Evolutionary conservation across 2,888 invertebrate genomes (phyloP), one percentile per base, ranked within the genome.

Genomic region (Nomada fabriciana): DNA sequence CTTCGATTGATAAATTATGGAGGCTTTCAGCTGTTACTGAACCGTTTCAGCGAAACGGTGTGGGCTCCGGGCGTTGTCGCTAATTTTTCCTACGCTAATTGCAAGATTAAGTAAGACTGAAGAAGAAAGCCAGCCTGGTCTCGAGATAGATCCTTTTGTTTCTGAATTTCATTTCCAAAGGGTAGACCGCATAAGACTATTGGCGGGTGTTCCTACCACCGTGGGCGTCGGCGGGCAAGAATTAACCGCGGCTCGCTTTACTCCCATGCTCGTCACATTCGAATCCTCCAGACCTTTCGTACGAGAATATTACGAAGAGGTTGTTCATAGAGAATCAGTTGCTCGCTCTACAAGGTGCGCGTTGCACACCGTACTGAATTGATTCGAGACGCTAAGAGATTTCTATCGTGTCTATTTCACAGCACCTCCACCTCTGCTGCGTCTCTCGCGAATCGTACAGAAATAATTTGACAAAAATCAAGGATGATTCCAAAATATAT

Each of bases 1-100:
- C 78, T 78, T 53, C 70, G 63, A 78, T 68, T 59, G 79, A 78
- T 78, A 63, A 77, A 77, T 80, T 61, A 50, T 23, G 20, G 43
- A 50, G 25, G 18, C 42, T 29, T 53, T 55, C 18, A 25, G 25
- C 52, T 25, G 77, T 72, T 70, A 53, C 36, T 20, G 13, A 29
- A 53, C 50, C 20, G 36, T 59, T 57, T 18, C 29, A 4, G 7
- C 15, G 5, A 25, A 36, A 23, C 15, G 18, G 61, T 50, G 43
- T 70, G 47, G 60, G 57, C 15, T 20, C 36, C n/a, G 5, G 42
- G 29, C 11, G 23, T 52, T 52, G 47, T 15, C 15, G n/a, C 20
- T 47, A 47, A 36, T 53, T 36, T 13, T 20, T n/a, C 29, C 11
- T 50, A 29, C 13, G 50, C n/a, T 11, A 36, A 36, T 36, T 36